phyloP scores from a whole-genome alignment of 2,888 invertebrate genomes.

The Nycteola revayana region DNA sequence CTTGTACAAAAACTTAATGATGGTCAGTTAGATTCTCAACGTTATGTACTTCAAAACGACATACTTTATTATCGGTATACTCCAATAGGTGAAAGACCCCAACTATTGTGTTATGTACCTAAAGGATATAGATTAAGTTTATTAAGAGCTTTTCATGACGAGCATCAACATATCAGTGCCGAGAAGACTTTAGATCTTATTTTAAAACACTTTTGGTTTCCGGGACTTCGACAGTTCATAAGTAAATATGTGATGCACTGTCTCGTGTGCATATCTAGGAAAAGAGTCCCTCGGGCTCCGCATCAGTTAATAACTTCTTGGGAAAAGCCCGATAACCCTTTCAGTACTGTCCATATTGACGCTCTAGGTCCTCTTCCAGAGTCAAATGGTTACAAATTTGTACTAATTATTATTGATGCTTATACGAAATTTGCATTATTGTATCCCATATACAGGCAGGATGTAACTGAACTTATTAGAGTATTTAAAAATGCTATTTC shows the following conservation, averaged over 20 bases:
- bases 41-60: conserved; percentile 3
- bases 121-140: conserved; percentile 32
- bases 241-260: conserved; percentile 23
- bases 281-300: conserved; percentile 9
- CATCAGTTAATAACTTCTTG: conserved; percentile 4
- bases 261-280: conserved; percentile 10
- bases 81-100: conserved; percentile 18
- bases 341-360: neutral
- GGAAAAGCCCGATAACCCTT: conserved; percentile 3
- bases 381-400: conserved; percentile 3
- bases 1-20: neutral
- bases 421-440: conserved; percentile 2
- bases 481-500: too few relatives aligned
- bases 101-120: conserved; percentile 26
- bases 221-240: conserved; percentile 13
- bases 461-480: too few relatives aligned
- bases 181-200: conserved; percentile 23
- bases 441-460: conserved; percentile 1
- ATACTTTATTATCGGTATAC: conserved; percentile 8
- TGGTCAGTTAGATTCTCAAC: neutral
- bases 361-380: conserved; percentile 1
- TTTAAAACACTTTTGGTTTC: conserved; percentile 30
- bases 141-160: conserved; percentile 28
- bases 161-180: conserved; percentile 20
- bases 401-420: neutral